These are phyloP conservation scores for Strigamia maritima DNA, from an alignment of 2,888 invertebrate species.

Conservation along the genomic window DNA sequence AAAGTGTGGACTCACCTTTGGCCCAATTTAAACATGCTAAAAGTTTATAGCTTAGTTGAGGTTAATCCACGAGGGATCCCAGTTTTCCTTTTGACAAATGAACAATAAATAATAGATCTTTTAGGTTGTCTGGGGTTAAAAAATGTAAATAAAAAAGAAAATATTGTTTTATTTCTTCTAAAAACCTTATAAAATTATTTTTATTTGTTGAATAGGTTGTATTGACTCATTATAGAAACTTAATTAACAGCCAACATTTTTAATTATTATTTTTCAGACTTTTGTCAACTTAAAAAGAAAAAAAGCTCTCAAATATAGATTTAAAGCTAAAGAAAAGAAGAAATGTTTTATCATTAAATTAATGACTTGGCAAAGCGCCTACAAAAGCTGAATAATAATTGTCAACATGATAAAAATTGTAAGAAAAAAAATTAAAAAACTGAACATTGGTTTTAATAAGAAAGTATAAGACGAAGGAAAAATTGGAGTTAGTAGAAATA, in stretches of 20 bases:
- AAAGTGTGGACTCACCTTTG: background rate
- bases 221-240: background rate
- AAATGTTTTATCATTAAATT: constrained; percentile 17
- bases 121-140: too few species aligned
- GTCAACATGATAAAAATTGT: background rate
- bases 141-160: background rate
- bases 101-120: background rate
- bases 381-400: constrained; percentile 14
- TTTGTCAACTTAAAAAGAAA: background rate
- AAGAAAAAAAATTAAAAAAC: background rate
- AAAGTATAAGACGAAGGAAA: too few species aligned
- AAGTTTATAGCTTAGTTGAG: background rate
- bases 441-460: background rate
- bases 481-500: too few species aligned
- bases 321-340: background rate
- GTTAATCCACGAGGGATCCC: background rate
- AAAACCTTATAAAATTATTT: background rate
- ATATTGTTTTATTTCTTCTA: background rate
- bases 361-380: constrained; percentile 14
- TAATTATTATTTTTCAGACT: background rate
- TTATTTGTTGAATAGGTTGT: background rate
- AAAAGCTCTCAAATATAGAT: background rate
- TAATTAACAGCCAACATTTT: constrained; percentile 2
- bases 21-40: background rate
- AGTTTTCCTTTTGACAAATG: background rate